Evolutionary conservation across 1,140 invertebrate genomes (phyloP).

Genomic region (Drosophila busckii): DNA sequence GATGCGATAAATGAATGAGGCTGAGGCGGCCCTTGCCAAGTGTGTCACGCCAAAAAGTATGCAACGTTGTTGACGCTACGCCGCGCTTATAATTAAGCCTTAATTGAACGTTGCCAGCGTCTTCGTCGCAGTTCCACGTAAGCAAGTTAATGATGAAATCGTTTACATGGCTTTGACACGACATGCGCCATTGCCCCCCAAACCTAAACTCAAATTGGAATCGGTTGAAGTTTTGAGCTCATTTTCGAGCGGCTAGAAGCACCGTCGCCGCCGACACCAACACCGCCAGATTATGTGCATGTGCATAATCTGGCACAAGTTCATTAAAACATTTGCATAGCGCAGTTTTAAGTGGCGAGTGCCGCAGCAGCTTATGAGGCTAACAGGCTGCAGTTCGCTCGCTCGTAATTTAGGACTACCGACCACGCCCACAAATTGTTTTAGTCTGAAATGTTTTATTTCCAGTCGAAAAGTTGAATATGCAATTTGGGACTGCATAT

Average conservation of each 20-base stretch:
- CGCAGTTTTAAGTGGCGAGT: not conserved
- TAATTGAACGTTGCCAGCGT: conserved; percentile 54
- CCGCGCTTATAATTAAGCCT: conserved; percentile 63
- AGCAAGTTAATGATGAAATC: conserved; percentile 69
- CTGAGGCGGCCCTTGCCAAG: conserved; percentile 17
- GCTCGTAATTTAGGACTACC: conserved; percentile 27
- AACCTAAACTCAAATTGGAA: conserved; percentile 21
- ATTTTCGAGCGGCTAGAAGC: conserved; percentile 7
- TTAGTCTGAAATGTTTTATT: conserved; percentile 56
- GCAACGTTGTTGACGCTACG: conserved; percentile 15
- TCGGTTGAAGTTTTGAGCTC: conserved; percentile 25
- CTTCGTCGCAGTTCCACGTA: conserved; percentile 31
- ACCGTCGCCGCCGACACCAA: too few relatives aligned
- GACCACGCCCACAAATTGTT: conserved; percentile 31
- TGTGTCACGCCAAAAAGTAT: conserved; percentile 46
- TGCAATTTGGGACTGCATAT: conserved; percentile 59
- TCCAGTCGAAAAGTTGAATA: conserved; percentile 56
- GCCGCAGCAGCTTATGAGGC: conserved; percentile 4
- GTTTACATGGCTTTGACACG: conserved; percentile 60
- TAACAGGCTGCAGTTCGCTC: conserved; percentile 1
- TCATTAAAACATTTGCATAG: conserved; percentile 45
- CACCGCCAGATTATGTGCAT: conserved; percentile 8
- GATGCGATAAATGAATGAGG: conserved; percentile 40
- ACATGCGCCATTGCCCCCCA: conserved; percentile 25
- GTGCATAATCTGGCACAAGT: conserved; percentile 36